Evolutionary conservation across 2,113 vertebrate genomes (phyloP), one percentile per base, ranked within the genome.

Genomic region (Odontophorus gujanensis): DNA sequence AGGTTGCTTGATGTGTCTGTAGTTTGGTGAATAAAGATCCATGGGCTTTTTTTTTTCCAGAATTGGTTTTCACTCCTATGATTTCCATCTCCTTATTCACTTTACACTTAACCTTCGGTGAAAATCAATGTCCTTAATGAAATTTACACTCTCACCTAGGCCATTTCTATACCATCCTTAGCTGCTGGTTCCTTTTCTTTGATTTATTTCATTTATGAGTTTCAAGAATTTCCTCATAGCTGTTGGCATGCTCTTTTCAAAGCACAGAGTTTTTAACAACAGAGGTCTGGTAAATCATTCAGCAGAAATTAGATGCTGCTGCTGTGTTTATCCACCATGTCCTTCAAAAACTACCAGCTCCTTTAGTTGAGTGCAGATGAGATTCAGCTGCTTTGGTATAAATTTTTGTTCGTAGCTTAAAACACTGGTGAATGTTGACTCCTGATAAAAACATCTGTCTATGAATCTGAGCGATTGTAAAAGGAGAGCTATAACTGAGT

Each of bases 381-480:
- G 74, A 40, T 69, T 58, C 59, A 28, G 30, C 87, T 77, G 45
- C 50, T 84, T 17, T 81, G 32, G 15, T 45, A 32, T 7, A 53
- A 74, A 87, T 4, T 55, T 84, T 36, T 51, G 55, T 30, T 68
- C 21, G 36, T 45, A 13, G 38, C 24, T 48, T 58, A 34, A 55
- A 22, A 55, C 38, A 55, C 18, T 21, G 9, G 45, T 55, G 38
- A 45, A 45, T 17, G 50, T 19, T 78, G 7, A 32, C 16, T 40
- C 42, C 50, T 67, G 47, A 63, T 6, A 50, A 40, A 2, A 2
- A 2, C 0, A 0, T 21, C 30, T 15, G 3, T 14, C 42, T 30
- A 2, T 9, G 42, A 45, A 61, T 78, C 51, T 43, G 66, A 84
- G 36, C 74, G 66, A 36, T 13, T 14, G 14, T 8, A 21, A 59